Evolutionary conservation across 2,797 vertebrate species (phyloP), one percentile per base, ranked within the genome.

Genomic region (Prionace glauca): DNA sequence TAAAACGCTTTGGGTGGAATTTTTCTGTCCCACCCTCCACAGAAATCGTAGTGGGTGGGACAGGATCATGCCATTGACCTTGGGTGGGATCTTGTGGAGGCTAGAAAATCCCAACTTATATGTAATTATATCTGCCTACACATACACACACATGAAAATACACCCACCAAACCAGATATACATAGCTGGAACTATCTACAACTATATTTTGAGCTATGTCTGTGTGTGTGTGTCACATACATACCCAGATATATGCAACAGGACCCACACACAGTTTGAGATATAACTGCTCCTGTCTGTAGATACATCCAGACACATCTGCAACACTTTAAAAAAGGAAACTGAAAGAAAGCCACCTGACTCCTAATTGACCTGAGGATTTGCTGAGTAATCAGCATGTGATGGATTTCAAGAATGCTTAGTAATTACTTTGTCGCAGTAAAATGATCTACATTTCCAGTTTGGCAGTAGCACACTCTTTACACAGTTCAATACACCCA

Each of bases 281-380:
- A 41, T 69, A 69, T 41, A 22, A 92, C 29, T 91, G 62, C 90
- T 69, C 32, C 90, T 69, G n/a, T 92, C 24, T 69, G 20, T 69
- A 45, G 45, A 24, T 36, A 92, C 90, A 92, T 92, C 90, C 81
- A 84, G 8, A 41, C 9, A 20, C 1, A 10, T 84, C 20, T 69
- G 62, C 20, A n/a, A 69, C 65, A 69, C 9, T 41, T 69, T 69
- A 22, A 67, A 36, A 67, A 65, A 36, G 20, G 41, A 67, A 36
- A 60, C 36, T 92, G n/a, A 92, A 92, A 92, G 65, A 92, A 69
- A 69, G 10, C 90, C 90, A 41, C 1, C n/a, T 92, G 90, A 92
- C 90, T 92, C 90, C 22, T 92, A 41, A 67, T 24, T 92, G 90
- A 69, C 90, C 62, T 69, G 90, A 92, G 65, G 20, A 41, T 92